Conservation (phyloP, 1,140 invertebrate genomes). For the Thaumatotibia leucotreta region DNA sequence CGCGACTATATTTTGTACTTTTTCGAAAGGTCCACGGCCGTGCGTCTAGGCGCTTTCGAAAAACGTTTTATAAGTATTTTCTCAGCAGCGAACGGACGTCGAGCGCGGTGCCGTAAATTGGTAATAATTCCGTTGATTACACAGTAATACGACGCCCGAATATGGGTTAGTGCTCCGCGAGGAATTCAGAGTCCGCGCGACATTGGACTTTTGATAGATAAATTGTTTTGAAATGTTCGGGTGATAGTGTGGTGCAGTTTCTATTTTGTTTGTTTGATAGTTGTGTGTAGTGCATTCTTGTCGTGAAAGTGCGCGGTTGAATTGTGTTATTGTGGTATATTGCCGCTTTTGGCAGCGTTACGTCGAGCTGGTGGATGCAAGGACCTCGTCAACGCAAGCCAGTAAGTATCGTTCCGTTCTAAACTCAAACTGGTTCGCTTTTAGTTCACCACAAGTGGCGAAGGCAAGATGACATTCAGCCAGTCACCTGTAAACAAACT, state of each 20-base stretch:
- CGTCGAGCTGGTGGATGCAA: not conserved
- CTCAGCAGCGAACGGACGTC: conserved; percentile 61
- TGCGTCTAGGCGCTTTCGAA: conserved; percentile 68
- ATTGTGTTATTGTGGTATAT: conserved; percentile 59
- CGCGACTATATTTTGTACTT: conserved; percentile 64
- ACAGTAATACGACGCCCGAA: conserved; percentile 64
- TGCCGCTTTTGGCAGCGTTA: not conserved
- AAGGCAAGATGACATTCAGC: not conserved
- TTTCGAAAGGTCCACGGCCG: conserved; percentile 61
- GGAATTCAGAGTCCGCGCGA: conserved; percentile 33
- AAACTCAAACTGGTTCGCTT: not conserved
- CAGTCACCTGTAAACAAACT: conserved; percentile 6
- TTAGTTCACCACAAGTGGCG: not conserved
- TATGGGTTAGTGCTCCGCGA: conserved; percentile 63
- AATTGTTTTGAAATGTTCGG: conserved; percentile 22
- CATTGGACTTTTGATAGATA: conserved; percentile 36
- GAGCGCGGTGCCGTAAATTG: conserved; percentile 66
- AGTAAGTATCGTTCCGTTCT: not conserved
- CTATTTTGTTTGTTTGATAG: conserved; percentile 60
- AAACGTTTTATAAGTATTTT: conserved; percentile 69
- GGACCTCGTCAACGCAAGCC: not conserved
- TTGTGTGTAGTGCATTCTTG: conserved; percentile 66
- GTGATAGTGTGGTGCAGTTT: conserved; percentile 33
- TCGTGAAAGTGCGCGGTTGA: conserved; percentile 63
- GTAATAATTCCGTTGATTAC: conserved; percentile 72